Percentiles rank a stretch among this genome's conserved stretches.
These are phyloP conservation scores for Amphiura filiformis DNA, from an alignment of 35 echinoderm and acorn worm genomes.

Conservation along the genomic window DNA sequence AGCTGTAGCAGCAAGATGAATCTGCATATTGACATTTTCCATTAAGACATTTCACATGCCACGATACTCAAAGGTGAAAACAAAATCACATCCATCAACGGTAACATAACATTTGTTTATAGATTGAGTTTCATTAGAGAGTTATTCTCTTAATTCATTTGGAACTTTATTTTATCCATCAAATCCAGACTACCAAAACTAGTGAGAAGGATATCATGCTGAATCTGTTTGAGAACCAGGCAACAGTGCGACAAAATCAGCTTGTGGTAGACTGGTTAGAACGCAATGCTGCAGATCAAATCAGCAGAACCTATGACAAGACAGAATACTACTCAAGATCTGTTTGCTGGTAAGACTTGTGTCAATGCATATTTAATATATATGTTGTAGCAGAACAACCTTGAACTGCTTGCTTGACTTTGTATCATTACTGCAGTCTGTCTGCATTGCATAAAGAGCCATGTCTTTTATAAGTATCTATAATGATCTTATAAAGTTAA, in stretches of 20 bases:
- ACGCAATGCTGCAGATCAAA: slow-evolving; percentile 58
- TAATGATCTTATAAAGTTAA: no score
- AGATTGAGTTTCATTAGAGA: no score
- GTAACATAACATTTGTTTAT: no score
- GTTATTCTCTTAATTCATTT: no score
- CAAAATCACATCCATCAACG: no score
- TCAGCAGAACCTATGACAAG: slow-evolving; percentile 53
- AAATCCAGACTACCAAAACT: slow-evolving; percentile 15
- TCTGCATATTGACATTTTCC: no score
- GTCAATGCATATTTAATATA: background rate
- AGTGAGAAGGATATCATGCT: slow-evolving; percentile 72
- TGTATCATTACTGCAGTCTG: no score
- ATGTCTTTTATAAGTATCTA: no score
- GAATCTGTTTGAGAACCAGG: slow-evolving; percentile 43
- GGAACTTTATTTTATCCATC: background rate
- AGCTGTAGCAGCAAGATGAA: no score
- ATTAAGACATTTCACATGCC: no score
- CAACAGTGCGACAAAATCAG: slow-evolving; percentile 72
- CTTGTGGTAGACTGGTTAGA: slow-evolving; percentile 96
- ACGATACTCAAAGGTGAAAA: no score
- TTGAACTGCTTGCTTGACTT: background rate
- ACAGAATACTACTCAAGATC: slow-evolving; percentile 89
- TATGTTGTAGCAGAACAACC: background rate
- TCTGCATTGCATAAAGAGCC: no score
- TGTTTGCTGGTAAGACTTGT: slow-evolving; percentile 73